These are phyloP conservation scores for Smithornis capensis DNA, from an alignment of 2,113 vertebrate species.

Conservation along the genomic window DNA sequence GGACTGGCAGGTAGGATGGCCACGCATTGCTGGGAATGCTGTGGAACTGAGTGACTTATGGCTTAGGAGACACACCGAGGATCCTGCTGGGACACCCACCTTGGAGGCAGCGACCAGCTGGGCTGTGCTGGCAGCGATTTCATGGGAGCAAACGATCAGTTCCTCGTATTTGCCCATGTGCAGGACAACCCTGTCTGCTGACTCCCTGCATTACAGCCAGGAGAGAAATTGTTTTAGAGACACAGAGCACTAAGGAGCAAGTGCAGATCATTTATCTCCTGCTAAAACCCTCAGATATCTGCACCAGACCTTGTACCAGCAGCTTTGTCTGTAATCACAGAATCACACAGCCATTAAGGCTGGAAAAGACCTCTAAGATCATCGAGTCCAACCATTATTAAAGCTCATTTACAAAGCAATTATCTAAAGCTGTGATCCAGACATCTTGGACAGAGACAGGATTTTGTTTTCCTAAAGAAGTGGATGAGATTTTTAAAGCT, in stretches of 20 bases:
- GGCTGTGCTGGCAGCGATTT: slow-evolving; percentile 94
- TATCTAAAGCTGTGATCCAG: background rate
- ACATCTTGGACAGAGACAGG: background rate
- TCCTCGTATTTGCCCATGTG: slow-evolving; percentile 94
- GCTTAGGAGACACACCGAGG: background rate
- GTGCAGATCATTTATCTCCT: background rate
- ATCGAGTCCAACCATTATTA: background rate
- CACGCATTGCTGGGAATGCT: rapidly evolving
- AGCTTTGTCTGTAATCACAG: background rate
- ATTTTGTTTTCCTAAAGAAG: background rate
- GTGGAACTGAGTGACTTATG: rapidly evolving
- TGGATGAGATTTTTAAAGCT: background rate
- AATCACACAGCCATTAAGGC: background rate
- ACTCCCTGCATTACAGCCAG: slow-evolving; percentile 74
- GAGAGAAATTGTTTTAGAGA: background rate
- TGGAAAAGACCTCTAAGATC: background rate
- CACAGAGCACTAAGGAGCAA: background rate
- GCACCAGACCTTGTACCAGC: background rate
- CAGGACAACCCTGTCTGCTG: slow-evolving; percentile 93
- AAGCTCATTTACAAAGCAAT: background rate
- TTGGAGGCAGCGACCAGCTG: slow-evolving; percentile 98
- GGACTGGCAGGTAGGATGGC: background rate
- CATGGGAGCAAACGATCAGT: slow-evolving; percentile 94
- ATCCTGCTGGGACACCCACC: slow-evolving; percentile 67
- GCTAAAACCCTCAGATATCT: background rate